Conservation (phyloP, 2,797 vertebrate species). For the Cyprinella venusta region DNA sequence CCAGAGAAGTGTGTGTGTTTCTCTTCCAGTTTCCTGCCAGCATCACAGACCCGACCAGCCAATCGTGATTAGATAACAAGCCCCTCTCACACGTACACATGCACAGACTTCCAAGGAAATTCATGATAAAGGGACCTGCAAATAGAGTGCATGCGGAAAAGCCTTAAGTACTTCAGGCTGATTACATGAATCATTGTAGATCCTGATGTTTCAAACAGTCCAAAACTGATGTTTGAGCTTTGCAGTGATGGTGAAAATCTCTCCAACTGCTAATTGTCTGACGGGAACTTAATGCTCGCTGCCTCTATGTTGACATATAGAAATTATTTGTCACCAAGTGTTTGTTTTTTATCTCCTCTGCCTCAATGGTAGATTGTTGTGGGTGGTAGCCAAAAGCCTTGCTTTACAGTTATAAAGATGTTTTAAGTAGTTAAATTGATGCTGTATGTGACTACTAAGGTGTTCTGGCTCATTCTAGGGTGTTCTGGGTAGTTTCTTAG, state of each 20-base stretch:
- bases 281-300: neutral
- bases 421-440: neutral
- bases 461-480: neutral
- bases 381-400: neutral
- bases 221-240: neutral
- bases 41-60: conserved; percentile 71
- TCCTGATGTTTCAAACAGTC: conserved; percentile 6
- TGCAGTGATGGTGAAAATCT: conserved; percentile 6
- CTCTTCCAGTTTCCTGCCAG: conserved; percentile 68
- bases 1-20: conserved; percentile 62
- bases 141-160: conserved; percentile 22
- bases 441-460: neutral
- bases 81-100: conserved; percentile 43
- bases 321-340: neutral
- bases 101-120: conserved; percentile 35
- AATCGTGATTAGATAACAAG: conserved; percentile 84
- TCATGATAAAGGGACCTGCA: conserved; percentile 16
- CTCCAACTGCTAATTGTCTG: neutral
- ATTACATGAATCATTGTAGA: conserved; percentile 9
- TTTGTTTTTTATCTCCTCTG: neutral
- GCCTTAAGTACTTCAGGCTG: conserved; percentile 10
- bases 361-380: neutral
- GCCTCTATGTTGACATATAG: neutral
- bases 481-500: conserved; percentile 17
- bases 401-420: neutral